These are phyloP conservation scores for Gallinago undulata DNA, from an alignment of 2,113 vertebrate genomes.

Conservation along the genomic window DNA sequence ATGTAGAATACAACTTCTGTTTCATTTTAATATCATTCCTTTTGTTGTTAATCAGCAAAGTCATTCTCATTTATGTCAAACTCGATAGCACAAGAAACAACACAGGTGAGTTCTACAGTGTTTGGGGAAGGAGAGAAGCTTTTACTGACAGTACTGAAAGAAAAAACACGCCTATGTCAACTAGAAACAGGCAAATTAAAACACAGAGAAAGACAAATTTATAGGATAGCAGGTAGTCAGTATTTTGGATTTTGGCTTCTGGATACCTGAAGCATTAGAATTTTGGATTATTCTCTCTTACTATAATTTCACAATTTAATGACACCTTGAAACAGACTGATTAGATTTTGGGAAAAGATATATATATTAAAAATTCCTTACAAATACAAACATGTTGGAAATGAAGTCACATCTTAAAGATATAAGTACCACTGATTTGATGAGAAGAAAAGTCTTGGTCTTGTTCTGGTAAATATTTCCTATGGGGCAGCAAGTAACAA, in stretches of 20 bases:
- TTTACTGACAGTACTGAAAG: background rate
- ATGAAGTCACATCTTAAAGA: background rate
- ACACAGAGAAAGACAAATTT: background rate
- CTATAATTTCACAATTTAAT: background rate
- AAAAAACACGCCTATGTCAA: background rate
- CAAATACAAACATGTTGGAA: background rate
- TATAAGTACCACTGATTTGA: background rate
- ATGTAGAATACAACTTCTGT: background rate
- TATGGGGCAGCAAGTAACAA: background rate
- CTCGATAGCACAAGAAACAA: background rate
- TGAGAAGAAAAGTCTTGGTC: background rate
- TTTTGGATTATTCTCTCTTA: background rate
- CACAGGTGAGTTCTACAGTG: background rate
- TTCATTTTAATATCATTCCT: background rate
- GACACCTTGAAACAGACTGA: background rate
- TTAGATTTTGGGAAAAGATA: background rate
- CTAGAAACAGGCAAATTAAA: background rate
- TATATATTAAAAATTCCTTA: background rate
- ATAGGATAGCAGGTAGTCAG: background rate
- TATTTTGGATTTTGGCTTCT: background rate
- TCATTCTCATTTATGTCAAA: background rate
- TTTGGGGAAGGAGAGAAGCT: accelerated
- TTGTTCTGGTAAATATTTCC: background rate
- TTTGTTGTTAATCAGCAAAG: background rate
- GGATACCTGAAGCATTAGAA: background rate